A percentile compares a stretch with the other conserved stretches of the same genome.
Evolutionary conservation across 2,113 vertebrate species (phyloP).

Genomic region (Scolopax mira): DNA sequence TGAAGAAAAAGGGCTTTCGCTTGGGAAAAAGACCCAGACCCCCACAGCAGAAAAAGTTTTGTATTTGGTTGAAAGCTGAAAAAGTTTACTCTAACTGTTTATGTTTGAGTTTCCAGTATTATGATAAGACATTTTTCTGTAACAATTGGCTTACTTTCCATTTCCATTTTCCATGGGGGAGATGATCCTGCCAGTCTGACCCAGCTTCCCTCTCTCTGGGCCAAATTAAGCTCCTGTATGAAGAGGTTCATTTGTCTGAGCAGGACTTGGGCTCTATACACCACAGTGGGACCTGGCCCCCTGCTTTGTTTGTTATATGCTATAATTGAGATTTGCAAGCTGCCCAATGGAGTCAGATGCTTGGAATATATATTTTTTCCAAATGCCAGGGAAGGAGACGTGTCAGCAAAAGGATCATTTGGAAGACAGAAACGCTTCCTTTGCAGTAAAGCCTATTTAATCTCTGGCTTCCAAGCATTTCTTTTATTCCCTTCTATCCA

Average conservation of each 20-base stretch:
- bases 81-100: not conserved
- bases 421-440: not conserved
- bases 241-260: not conserved
- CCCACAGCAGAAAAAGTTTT: not conserved
- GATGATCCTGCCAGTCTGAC: not conserved
- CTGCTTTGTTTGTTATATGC: not conserved
- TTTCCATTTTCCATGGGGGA: not conserved
- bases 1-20: not conserved
- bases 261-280: not conserved
- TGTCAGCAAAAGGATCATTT: not conserved
- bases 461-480: not conserved
- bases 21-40: conserved; percentile 1
- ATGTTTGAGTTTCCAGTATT: not conserved
- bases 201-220: not conserved
- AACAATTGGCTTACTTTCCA: not conserved
- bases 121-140: not conserved
- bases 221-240: not conserved
- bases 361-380: not conserved
- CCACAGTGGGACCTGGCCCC: not conserved
- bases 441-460: not conserved
- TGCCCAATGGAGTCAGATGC: not conserved
- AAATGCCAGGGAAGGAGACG: not conserved
- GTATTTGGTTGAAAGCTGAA: not conserved
- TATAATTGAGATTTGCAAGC: not conserved
- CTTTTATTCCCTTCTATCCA: not conserved